These are phyloP conservation scores for Acrossocheilus fasciatus DNA, from an alignment of 2,797 vertebrate species.

Conservation along the genomic window DNA sequence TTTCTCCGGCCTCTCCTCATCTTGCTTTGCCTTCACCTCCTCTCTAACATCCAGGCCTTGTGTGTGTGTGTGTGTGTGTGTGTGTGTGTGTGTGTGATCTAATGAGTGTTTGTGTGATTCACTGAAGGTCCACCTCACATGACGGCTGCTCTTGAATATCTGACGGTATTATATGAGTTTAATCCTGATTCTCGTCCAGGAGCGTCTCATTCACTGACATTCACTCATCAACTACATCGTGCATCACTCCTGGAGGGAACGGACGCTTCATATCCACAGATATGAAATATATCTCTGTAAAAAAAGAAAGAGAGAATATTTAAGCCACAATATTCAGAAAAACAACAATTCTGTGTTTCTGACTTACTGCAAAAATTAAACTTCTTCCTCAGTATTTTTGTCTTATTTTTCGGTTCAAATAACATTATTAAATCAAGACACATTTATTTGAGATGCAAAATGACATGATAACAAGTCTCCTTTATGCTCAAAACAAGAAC, in stretches of 20 bases:
- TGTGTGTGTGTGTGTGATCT: constrained; percentile 19
- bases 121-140: constrained; percentile 32
- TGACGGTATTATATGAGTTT: not conserved
- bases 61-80: not conserved
- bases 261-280: not conserved
- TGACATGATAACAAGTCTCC: not conserved
- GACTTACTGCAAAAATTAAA: not conserved
- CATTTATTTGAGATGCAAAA: not conserved
- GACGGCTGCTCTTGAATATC: constrained; percentile 6
- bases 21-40: constrained; percentile 58
- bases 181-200: not conserved
- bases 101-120: constrained; percentile 13
- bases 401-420: not conserved
- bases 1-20: constrained; percentile 86
- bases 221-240: constrained; percentile 20
- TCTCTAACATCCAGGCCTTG: constrained; percentile 53
- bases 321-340: not conserved
- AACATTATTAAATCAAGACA: not conserved
- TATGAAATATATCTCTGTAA: constrained; percentile 15
- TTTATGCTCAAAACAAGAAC: not conserved
- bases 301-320: not conserved
- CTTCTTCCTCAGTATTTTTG: not conserved
- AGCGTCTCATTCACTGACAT: not conserved
- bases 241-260: not conserved
- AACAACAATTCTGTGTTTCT: not conserved